Base-by-base conservation (phyloP, 2,797 vertebrate species). In the Semotilus atromaculatus region DNA sequence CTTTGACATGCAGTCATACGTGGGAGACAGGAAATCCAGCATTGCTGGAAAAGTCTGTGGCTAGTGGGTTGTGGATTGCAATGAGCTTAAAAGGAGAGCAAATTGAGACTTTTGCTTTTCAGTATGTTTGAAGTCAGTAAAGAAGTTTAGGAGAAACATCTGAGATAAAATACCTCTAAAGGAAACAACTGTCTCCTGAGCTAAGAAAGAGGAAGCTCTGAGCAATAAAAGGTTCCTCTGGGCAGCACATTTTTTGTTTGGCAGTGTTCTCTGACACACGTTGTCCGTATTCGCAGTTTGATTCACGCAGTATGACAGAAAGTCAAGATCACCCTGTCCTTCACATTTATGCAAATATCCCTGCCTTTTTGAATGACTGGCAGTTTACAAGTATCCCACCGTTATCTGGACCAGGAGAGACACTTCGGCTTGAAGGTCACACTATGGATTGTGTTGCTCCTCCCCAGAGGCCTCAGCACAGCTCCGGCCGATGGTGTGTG, bases 381-480 rank as follows among this genome's bases (percentile, higher is more conserved):
- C 87, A 88, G 86, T 81, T 84, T 78, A 89, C 78, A 78, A 82
- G 89, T 82, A 88, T 85, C 90, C 83, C 86, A 91, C 93, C 89
- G 88, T 93, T 90, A 90, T 89, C 90, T 89, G 89, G 67, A 85
- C 85, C 85, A 91, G 76, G 60, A 89, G 90, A 91, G 89, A 92
- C 89, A 80, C 58, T 68, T 83, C 68, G 84, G 89, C 87, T 91
- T 92, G 93, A 94, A 94, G 92, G 94, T 95, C 91, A 55, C 29
- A 78, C 66, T 21, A 6, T 76, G 58, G 81, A 92, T 84, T 89
- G 83, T 90, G 85, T 85, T 88, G 89, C 86, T 89, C 82, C 90
- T 92, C 92, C 92, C 93, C 90, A 90, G 91, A 62, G 89, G 89
- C 89, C 93, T 90, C 91, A 92, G 87, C 90, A 85, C 87, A 86